Percentiles rank a stretch among this genome's conserved stretches.
These are phyloP conservation scores for Ailuropoda melanoleuca DNA, from an alignment of 2,113 vertebrate species.

Conservation along the genomic window DNA sequence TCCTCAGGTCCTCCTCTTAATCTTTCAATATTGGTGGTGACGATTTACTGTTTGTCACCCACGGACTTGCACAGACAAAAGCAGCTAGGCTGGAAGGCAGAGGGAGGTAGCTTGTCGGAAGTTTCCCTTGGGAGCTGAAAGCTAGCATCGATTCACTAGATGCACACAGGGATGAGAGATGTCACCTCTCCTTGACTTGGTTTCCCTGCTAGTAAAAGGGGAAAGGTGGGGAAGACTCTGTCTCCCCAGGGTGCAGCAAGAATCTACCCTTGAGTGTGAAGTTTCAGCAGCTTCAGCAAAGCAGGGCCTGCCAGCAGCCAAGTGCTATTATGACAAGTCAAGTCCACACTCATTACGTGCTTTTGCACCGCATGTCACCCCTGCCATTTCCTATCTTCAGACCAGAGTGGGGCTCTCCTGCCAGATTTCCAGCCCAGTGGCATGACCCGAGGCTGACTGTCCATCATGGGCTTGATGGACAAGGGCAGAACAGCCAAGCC, in stretches of 20 bases:
- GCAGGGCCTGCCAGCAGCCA: conserved; percentile 24
- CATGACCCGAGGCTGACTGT: neutral
- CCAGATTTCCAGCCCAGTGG: neutral
- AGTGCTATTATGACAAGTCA: conserved; percentile 49
- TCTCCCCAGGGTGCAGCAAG: neutral
- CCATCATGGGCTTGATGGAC: conserved; percentile 49
- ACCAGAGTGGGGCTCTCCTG: neutral
- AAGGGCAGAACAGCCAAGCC: neutral
- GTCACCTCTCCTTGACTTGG: conserved; percentile 2
- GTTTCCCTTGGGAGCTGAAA: neutral
- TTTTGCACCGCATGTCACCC: neutral
- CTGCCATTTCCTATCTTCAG: neutral
- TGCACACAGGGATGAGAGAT: neutral
- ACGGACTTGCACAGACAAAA: conserved; percentile 22
- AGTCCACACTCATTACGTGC: conserved; percentile 31
- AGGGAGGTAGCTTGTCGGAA: neutral
- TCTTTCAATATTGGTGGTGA: conserved; percentile 45
- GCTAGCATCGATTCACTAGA: neutral
- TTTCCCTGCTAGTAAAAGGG: neutral
- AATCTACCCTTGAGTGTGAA: neutral
- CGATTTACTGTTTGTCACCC: conserved; percentile 52
- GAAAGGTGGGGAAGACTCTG: neutral
- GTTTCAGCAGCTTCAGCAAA: neutral
- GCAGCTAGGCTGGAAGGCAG: neutral
- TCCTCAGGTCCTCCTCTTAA: conserved; percentile 66